Conservation (phyloP, 2,888 invertebrate species). For the Keiferia lycopersicella region DNA sequence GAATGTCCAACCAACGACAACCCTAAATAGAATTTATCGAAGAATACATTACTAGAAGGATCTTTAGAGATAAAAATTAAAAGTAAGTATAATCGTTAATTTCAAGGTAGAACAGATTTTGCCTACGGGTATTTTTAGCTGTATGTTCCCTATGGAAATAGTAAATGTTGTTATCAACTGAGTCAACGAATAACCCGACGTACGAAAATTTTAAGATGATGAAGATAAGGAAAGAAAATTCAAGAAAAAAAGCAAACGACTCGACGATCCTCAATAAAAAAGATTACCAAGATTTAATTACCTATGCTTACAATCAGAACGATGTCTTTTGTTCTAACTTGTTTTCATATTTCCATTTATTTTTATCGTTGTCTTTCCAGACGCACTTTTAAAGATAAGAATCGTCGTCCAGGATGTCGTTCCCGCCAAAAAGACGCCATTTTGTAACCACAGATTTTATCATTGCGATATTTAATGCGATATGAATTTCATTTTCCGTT, state of each 20-base stretch:
- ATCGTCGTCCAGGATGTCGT: slow-evolving; percentile 41
- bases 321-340: background rate
- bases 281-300: too few relatives aligned
- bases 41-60: slow-evolving; percentile 10
- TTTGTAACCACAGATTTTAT: slow-evolving; percentile 43
- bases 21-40: background rate
- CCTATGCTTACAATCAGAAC: too few relatives aligned
- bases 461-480: slow-evolving; percentile 25
- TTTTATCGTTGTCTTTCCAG: slow-evolving; percentile 50
- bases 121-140: too few relatives aligned
- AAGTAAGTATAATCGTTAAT: slow-evolving; percentile 4
- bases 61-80: slow-evolving; percentile 15
- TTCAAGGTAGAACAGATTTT: background rate
- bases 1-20: background rate
- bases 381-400: slow-evolving; percentile 46
- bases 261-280: too few relatives aligned
- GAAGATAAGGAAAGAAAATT: too few relatives aligned
- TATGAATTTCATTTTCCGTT: slow-evolving; percentile 30
- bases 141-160: too few relatives aligned
- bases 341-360: slow-evolving; percentile 51
- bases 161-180: too few relatives aligned
- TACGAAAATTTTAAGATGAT: too few relatives aligned
- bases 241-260: too few relatives aligned
- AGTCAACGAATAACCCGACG: too few relatives aligned
- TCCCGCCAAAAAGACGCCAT: slow-evolving; percentile 51